Conservation (phyloP, 2,113 vertebrate genomes). For the Recurvirostra avosetta region DNA sequence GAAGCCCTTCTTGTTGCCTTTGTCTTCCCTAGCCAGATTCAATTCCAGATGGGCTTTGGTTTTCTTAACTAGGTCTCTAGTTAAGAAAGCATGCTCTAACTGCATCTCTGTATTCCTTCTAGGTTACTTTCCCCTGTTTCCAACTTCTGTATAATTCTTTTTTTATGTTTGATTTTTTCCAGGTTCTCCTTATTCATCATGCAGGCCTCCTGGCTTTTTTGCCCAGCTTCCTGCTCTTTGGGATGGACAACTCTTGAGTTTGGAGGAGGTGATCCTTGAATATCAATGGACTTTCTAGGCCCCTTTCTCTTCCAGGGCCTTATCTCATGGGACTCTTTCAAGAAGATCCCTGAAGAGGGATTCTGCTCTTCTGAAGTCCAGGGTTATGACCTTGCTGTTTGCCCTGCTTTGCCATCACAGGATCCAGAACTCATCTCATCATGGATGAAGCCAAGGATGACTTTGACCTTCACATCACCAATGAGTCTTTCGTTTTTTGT, state of each 20-base stretch:
- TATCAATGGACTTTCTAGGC: not conserved
- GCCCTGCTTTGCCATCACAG: not conserved
- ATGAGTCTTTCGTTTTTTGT: not conserved
- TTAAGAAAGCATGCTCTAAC: not conserved
- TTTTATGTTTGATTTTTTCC: not conserved
- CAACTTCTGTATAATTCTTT: not conserved
- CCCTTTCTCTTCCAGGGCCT: not conserved
- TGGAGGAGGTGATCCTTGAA: not conserved
- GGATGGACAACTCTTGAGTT: not conserved
- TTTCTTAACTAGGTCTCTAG: not conserved
- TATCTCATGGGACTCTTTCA: not conserved
- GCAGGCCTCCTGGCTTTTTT: not conserved
- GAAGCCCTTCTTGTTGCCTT: not conserved
- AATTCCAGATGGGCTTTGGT: not conserved
- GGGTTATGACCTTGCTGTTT: not conserved
- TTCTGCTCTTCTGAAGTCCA: not conserved
- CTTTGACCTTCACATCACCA: not conserved
- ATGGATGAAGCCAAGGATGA: not conserved
- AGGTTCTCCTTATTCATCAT: not conserved
- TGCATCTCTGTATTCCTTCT: not conserved
- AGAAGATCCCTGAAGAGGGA: not conserved
- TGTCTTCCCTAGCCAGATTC: fast-evolving
- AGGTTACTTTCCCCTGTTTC: not conserved
- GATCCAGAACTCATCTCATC: not conserved
- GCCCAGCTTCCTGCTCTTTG: not conserved